Conservation (phyloP, 2,888 invertebrate genomes). For the Oscheius sp. region DNA sequence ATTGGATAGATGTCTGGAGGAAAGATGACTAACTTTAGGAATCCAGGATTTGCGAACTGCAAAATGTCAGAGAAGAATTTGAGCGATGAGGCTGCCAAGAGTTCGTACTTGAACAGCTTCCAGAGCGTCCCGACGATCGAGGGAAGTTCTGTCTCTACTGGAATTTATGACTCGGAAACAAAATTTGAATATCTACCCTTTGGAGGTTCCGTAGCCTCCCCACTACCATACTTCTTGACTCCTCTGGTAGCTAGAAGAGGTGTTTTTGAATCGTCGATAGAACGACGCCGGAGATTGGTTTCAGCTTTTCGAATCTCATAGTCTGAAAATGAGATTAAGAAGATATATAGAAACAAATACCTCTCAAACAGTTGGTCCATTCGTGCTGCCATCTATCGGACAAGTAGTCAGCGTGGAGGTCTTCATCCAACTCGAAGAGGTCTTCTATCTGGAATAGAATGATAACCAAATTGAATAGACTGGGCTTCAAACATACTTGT, state of each 20-base stretch:
- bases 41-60: slow-evolving; percentile 67
- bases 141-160: slow-evolving; percentile 42
- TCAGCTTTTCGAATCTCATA: slow-evolving; percentile 20
- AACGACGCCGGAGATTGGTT: slow-evolving; percentile 8
- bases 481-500: too few species aligned
- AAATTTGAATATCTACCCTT: slow-evolving; percentile 2
- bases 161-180: neutral
- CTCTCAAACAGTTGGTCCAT: slow-evolving; percentile 49
- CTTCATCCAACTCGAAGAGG: slow-evolving; percentile 62
- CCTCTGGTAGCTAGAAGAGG: slow-evolving; percentile 10
- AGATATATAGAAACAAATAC: slow-evolving; percentile 28
- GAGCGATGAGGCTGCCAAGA: slow-evolving; percentile 62
- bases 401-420: slow-evolving; percentile 59
- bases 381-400: slow-evolving; percentile 59
- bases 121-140: slow-evolving; percentile 66
- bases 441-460: slow-evolving; percentile 50
- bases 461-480: too few species aligned
- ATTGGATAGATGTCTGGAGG: slow-evolving; percentile 3
- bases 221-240: slow-evolving; percentile 28
- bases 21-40: slow-evolving; percentile 62
- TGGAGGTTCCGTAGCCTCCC: neutral
- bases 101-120: slow-evolving; percentile 65
- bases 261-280: neutral
- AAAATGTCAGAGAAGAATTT: slow-evolving; percentile 68
- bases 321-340: slow-evolving; percentile 4